Evolutionary conservation across 2,113 vertebrate species (phyloP).

Genomic region (Sarotherodon lohbergeri): DNA sequence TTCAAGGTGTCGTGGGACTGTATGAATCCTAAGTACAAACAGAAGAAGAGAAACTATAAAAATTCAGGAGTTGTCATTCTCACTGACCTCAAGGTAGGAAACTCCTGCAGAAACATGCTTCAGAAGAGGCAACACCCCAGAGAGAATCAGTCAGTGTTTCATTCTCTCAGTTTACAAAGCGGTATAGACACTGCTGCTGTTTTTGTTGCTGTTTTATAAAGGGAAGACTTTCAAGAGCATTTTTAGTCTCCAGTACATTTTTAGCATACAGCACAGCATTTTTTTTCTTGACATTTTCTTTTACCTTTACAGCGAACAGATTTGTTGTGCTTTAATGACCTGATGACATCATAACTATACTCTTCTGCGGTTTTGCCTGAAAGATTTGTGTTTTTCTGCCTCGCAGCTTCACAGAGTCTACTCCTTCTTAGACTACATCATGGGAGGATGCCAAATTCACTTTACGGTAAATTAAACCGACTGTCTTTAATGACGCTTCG

Average conservation of each 20-base stretch:
- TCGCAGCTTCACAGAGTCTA: conserved; percentile 89
- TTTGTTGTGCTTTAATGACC: conserved; percentile 30
- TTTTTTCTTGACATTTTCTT: neutral
- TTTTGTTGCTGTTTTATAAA: neutral
- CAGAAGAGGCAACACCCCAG: neutral
- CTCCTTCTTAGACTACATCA: conserved; percentile 95
- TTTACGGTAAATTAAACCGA: conserved; percentile 82
- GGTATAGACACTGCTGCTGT: neutral
- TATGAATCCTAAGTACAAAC: conserved; percentile 91
- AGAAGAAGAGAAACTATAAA: conserved; percentile 91
- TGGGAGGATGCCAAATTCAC: conserved; percentile 97
- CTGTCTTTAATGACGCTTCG: neutral
- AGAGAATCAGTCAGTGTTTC: neutral
- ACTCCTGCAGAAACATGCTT: neutral
- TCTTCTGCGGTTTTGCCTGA: neutral
- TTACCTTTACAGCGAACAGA: neutral
- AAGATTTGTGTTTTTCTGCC: neutral
- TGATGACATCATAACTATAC: neutral
- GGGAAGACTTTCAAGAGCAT: neutral
- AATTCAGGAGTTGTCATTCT: conserved; percentile 90
- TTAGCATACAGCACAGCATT: neutral
- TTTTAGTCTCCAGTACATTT: neutral
- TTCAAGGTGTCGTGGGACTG: conserved; percentile 88
- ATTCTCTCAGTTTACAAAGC: neutral
- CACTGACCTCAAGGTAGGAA: conserved; percentile 84